phyloP scores from a whole-genome alignment of 1,140 invertebrate species.

The Stegodyphus dumicola region DNA sequence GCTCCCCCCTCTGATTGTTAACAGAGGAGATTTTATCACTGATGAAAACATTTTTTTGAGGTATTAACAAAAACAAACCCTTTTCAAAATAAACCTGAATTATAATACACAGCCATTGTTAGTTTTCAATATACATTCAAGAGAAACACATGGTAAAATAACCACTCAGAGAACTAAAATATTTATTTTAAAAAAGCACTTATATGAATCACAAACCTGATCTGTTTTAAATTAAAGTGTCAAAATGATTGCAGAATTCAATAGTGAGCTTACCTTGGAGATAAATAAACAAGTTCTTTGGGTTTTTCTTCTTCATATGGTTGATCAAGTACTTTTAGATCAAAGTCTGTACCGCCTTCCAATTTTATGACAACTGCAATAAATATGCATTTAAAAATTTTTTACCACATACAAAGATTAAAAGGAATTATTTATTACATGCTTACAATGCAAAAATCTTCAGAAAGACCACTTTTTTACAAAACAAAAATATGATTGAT shows the following conservation, averaged over 20 bases:
- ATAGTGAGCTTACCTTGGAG: neutral
- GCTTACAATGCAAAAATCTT: neutral
- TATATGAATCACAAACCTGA: too few relatives aligned
- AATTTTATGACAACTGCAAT: slow-evolving; percentile 88
- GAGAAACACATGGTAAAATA: neutral
- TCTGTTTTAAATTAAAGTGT: too few relatives aligned
- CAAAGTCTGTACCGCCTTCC: slow-evolving; percentile 96
- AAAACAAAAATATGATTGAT: neutral
- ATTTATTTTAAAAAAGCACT: too few relatives aligned
- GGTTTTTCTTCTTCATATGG: slow-evolving; percentile 66
- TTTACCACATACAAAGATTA: neutral
- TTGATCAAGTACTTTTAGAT: slow-evolving; percentile 84
- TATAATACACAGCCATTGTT: neutral
- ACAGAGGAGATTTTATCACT: too few relatives aligned
- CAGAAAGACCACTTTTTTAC: neutral
- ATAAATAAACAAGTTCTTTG: slow-evolving; percentile 64
- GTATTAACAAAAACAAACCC: too few relatives aligned
- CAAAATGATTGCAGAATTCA: too few relatives aligned
- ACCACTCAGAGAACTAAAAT: neutral
- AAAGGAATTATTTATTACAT: neutral
- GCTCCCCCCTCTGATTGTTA: too few relatives aligned
- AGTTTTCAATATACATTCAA: neutral
- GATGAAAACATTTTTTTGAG: too few relatives aligned
- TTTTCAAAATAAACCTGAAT: neutral
- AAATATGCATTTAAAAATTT: neutral